Percentiles rank a stretch among this genome's conserved stretches.
These are phyloP conservation scores for Neodiprion pinetum DNA, from an alignment of 1,140 invertebrate species.

Conservation along the genomic window DNA sequence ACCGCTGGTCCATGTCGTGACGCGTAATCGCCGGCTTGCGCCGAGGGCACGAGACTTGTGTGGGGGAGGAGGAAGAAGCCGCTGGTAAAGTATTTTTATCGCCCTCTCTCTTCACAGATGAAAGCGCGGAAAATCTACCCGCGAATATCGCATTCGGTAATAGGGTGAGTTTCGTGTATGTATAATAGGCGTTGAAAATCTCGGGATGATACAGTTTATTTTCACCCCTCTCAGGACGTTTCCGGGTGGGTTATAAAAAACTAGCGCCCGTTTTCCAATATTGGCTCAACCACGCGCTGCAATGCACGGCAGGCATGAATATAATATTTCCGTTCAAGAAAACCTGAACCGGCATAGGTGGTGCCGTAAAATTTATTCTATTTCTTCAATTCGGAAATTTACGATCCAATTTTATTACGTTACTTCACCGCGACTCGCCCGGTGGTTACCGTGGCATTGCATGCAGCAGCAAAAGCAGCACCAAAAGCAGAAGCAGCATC, in stretches of 20 bases:
- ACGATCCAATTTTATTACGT: constrained; percentile 36
- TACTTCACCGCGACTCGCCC: constrained; percentile 9
- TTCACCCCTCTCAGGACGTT: neutral
- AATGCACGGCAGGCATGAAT: neutral
- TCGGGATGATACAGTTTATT: neutral
- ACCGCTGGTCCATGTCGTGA: neutral
- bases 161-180: too few species aligned
- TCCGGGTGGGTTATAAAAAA: neutral
- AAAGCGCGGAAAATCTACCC: too few species aligned
- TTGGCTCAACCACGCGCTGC: neutral
- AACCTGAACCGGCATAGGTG: neutral
- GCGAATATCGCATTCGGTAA: too few species aligned
- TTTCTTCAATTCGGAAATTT: constrained; percentile 34
- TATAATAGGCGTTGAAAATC: neutral
- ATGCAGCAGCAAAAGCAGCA: too few species aligned
- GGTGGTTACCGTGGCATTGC: neutral
- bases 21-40: constrained; percentile 2
- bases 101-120: too few species aligned
- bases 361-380: constrained; percentile 25
- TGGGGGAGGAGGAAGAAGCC: neutral
- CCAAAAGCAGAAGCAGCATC: too few species aligned
- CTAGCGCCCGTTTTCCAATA: neutral
- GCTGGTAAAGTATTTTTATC: too few species aligned
- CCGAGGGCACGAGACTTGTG: neutral
- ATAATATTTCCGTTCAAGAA: constrained; percentile 1